Evolutionary conservation across 2,797 vertebrate genomes (phyloP).

Genomic region (Spea hammondii): DNA sequence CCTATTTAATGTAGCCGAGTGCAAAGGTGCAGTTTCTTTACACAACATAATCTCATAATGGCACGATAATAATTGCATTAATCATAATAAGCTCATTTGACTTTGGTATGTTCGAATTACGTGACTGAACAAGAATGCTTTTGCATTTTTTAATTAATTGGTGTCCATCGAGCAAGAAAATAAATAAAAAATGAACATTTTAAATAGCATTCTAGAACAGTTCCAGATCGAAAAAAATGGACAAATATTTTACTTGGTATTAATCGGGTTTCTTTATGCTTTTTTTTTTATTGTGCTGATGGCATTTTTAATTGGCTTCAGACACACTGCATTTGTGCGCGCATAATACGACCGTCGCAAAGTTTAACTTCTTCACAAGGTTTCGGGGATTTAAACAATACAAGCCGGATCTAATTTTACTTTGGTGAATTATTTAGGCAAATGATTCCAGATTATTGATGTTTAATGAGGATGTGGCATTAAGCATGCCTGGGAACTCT

Average conservation of each 20-base stretch:
- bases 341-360: too few species aligned
- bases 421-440: too few species aligned
- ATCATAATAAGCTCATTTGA: constrained; percentile 49
- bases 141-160: constrained; percentile 28
- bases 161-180: constrained; percentile 37
- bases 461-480: too few species aligned
- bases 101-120: constrained; percentile 34
- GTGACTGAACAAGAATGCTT: constrained; percentile 36
- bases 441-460: too few species aligned
- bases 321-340: too few species aligned
- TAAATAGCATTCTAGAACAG: constrained; percentile 27
- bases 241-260: constrained; percentile 23
- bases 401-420: too few species aligned
- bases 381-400: too few species aligned
- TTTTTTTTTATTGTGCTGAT: not conserved
- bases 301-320: not conserved
- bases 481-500: too few species aligned
- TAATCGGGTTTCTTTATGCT: constrained; percentile 1
- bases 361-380: too few species aligned
- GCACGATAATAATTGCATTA: constrained; percentile 52
- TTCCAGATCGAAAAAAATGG: not conserved
- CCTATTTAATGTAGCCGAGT: constrained; percentile 44
- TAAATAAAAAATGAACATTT: constrained; percentile 5
- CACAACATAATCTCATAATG: constrained; percentile 50
- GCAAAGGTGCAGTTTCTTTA: constrained; percentile 49